These are phyloP conservation scores for Peribatodes rhomboidaria DNA, from an alignment of 2,888 invertebrate genomes.

Conservation along the genomic window DNA sequence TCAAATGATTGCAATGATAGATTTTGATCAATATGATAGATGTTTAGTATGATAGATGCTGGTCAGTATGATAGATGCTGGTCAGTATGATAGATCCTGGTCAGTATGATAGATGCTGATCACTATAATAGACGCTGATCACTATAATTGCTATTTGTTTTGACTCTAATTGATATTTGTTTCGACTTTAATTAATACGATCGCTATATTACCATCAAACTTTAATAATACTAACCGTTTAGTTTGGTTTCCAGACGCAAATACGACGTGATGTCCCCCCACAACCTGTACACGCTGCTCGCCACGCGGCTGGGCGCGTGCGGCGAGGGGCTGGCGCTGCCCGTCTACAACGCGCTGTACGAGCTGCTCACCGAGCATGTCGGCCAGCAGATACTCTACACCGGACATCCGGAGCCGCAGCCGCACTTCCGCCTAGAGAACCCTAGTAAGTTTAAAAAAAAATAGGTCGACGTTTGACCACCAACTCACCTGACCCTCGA, in stretches of 20 bases:
- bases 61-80: too few relatives aligned
- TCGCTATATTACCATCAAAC: too few relatives aligned
- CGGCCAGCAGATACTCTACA: constrained; percentile 97
- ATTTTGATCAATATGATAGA: too few relatives aligned
- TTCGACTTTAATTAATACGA: too few relatives aligned
- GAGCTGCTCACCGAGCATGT: constrained; percentile 99
- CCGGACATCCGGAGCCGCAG: constrained; percentile 98
- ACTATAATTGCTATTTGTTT: background rate
- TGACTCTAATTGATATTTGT: too few relatives aligned
- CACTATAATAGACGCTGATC: too few relatives aligned
- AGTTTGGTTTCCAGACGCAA: constrained; percentile 90
- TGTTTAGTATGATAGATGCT: too few relatives aligned
- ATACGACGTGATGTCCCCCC: constrained; percentile 99
- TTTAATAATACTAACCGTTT: too few relatives aligned
- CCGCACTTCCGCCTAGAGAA: constrained; percentile 91
- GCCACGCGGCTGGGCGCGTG: constrained; percentile 92
- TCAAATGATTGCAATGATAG: too few relatives aligned
- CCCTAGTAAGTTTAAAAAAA: background rate
- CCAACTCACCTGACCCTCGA: too few relatives aligned
- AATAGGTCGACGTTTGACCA: background rate
- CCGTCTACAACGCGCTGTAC: constrained; percentile 99
- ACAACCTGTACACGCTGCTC: constrained; percentile 98
- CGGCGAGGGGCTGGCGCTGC: constrained; percentile 95
- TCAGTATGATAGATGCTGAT: too few relatives aligned
- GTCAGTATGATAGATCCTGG: too few relatives aligned